phyloP scores from a whole-genome alignment of 2,888 invertebrate species.

The Sympetrum striolatum region DNA sequence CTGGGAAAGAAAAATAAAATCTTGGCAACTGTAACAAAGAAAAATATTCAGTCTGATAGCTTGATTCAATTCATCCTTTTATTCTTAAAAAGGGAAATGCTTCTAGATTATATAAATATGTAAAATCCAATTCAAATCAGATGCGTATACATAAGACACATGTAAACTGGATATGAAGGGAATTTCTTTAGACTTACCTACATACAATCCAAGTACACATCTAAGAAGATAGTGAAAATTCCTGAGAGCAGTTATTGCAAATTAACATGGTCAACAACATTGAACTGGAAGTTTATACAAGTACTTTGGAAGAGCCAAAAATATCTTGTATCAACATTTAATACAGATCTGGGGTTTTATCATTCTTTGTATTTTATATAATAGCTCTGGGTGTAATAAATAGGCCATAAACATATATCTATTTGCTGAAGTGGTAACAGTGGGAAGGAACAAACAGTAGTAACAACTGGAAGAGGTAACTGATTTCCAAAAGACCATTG shows the following conservation, averaged over 20 bases:
- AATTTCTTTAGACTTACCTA: slow-evolving; percentile 18
- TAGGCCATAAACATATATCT: slow-evolving; percentile 41
- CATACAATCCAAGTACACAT: slow-evolving; percentile 27
- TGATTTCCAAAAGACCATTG: slow-evolving; percentile 33
- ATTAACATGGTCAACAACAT: slow-evolving; percentile 40
- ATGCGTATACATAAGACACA: slow-evolving; percentile 26
- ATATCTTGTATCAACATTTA: slow-evolving; percentile 21
- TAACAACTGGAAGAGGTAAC: slow-evolving; percentile 39
- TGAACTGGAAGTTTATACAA: slow-evolving; percentile 28
- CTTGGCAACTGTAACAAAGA: neutral
- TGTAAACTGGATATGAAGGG: slow-evolving; percentile 37
- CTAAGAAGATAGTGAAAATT: slow-evolving; percentile 20
- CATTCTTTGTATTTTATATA: neutral
- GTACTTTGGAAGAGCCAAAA: slow-evolving; percentile 39
- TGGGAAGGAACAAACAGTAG: slow-evolving; percentile 29
- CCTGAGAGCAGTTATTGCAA: slow-evolving; percentile 43
- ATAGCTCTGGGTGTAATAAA: slow-evolving; percentile 21
- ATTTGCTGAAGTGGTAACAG: slow-evolving; percentile 27
- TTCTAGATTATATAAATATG: neutral
- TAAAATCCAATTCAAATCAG: slow-evolving; percentile 11
- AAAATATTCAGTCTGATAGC: neutral
- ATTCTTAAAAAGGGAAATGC: neutral
- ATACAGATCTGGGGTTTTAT: slow-evolving; percentile 36
- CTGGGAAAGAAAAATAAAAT: neutral
- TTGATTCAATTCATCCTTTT: neutral